Base-by-base conservation (phyloP, 2,797 vertebrate genomes). In the Harpagifer antarcticus region DNA sequence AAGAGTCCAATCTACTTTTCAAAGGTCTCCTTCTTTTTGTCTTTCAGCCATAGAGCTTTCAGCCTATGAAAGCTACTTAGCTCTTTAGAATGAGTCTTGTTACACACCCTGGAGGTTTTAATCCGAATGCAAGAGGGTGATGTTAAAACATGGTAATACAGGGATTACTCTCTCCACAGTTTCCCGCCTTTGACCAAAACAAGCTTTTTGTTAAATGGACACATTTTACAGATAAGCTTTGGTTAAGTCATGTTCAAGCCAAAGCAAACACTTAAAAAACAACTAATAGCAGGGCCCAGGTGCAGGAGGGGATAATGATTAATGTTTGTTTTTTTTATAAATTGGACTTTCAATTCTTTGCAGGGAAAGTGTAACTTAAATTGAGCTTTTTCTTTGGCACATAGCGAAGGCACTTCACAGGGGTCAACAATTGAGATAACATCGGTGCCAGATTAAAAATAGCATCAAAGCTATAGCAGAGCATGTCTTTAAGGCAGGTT, bases 141-240 rank as follows among this genome's bases (percentile, higher is more conserved):
- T 78, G 47, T 86, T 73, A 74, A 88, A 88, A 89, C 78, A 72
- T 70, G 70, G 86, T 89, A 85, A 91, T 85, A 52, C 53, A 0
- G 67, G 82, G 83, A 90, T 93, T 91, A 92, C 56, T 59, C 85
- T 87, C 54, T 61, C 62, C 68, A 70, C 72, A 66, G 68, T 68
- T 79, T 84, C 60, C 76, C 83, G 80, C 60, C 43, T 76, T 73
- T 72, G 64, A 80, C 77, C 81, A 86, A 90, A 81, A 79, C 80
- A 82, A 74, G 61, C 50, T 52, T 43, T 81, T 49, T 79, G 68
- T 68, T 86, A 73, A 82, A 68, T 58, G 44, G 53, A 60, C 68
- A 52, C 76, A 37, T 73, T 72, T 75, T 61, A 23, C 60, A 79
- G 72, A 86, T 89, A 71, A 82, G 45, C 68, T 64, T 61, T 13